Base-by-base conservation (phyloP, 2,797 vertebrate species). In the Novumbra hubbsi region DNA sequence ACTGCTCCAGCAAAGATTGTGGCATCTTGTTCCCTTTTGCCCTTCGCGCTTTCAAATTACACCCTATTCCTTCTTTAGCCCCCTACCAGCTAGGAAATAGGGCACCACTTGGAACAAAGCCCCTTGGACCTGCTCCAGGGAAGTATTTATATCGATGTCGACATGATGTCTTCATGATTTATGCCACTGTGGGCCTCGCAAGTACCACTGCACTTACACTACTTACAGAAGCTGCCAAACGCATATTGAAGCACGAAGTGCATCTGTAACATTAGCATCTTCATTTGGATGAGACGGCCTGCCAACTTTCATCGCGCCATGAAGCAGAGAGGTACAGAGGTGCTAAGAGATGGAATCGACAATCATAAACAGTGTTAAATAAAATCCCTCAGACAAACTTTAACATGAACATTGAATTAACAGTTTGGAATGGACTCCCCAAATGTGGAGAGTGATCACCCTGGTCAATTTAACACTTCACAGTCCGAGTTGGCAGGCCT, bases 191-290 rank as follows among this genome's bases (percentile, higher is more conserved):
- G 9, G 32, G 50, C 73, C 45, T 65, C 77, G 41, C n/a, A 75
- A 80, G 79, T 64, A 71, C 72, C 72, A 57, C 45, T 69, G 68
- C 76, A 82, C 75, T 80, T 75, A 77, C 30, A 32, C 74, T 77
- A 68, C 81, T 81, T 75, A 76, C 80, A 65, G 83, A 45, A 79
- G 77, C 70, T 71, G 65, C 60, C 55, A 69, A 66, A 71, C 11
- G 15, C 70, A 71, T 66, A 67, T 78, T 76, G 66, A 63, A 24
- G 50, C 66, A 63, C 66, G 27, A n/a, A n/a, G 27, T 65, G 38
- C n/a, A 24, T 24, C 24, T 32, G 68, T 72, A 62, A 38, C 69
- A 72, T 77, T 72, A 80, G 76, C 69, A 68, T 77, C 69, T 74
- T 49, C 70, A 64, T 69, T 70, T 50, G 68, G 34, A 80, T 62